Conservation (phyloP, 2,888 invertebrate genomes). For the Apeira syringaria region DNA sequence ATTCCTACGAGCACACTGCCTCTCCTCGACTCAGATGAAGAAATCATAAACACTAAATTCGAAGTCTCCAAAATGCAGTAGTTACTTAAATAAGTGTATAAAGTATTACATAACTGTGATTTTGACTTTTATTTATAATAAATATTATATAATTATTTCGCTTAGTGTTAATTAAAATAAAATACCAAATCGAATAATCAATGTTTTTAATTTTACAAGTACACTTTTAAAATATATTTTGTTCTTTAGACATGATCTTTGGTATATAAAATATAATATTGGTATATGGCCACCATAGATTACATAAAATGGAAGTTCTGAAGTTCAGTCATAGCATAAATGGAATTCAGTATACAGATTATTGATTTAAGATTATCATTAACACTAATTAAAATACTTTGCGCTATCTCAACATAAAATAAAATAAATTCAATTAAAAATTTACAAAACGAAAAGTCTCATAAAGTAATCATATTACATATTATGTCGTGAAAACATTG, state of each 20-base stretch:
- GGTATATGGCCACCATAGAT: slow-evolving; percentile 67
- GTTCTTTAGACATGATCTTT: slow-evolving; percentile 74
- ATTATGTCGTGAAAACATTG: no score
- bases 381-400: slow-evolving; percentile 40
- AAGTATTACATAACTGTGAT: slow-evolving; percentile 49
- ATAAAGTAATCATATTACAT: slow-evolving; percentile 25
- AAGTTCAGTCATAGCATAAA: slow-evolving; percentile 52
- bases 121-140: slow-evolving; percentile 37
- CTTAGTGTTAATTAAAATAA: slow-evolving; percentile 26
- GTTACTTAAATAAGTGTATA: slow-evolving; percentile 52
- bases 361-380: slow-evolving; percentile 37
- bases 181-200: slow-evolving; percentile 33
- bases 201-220: slow-evolving; percentile 55
- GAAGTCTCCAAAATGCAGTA: slow-evolving; percentile 96
- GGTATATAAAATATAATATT: slow-evolving; percentile 75
- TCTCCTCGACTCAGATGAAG: slow-evolving; percentile 89
- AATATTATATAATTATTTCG: slow-evolving; percentile 9
- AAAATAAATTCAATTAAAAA: slow-evolving; percentile 6
- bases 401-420: slow-evolving; percentile 23
- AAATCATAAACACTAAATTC: slow-evolving; percentile 92
- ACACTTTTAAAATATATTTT: slow-evolving; percentile 65
- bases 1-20: slow-evolving; percentile 91
- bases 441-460: slow-evolving; percentile 5
- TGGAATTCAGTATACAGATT: slow-evolving; percentile 45
- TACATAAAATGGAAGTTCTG: slow-evolving; percentile 58